These are phyloP conservation scores for Zoanthus sansibaricus DNA, from an alignment of 92 coral and sea anemone species.

Conservation along the genomic window DNA sequence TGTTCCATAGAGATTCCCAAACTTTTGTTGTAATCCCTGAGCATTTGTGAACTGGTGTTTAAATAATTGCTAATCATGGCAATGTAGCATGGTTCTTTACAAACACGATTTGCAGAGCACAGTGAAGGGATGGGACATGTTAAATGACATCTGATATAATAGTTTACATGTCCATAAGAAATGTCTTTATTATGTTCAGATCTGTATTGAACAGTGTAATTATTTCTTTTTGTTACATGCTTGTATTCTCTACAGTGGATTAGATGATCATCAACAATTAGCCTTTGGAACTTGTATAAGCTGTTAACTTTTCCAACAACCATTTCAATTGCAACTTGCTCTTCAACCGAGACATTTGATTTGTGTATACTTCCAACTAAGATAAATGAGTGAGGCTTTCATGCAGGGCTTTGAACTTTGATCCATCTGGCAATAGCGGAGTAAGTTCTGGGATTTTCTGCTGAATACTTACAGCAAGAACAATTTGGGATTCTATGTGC, in stretches of 20 bases:
- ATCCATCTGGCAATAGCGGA: slow-evolving; percentile 56
- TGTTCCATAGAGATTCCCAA: slow-evolving; percentile 61
- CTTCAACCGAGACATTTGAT: slow-evolving; percentile 35
- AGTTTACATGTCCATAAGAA: slow-evolving; percentile 52
- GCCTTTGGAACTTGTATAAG: slow-evolving; percentile 52
- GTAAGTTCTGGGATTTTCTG: slow-evolving; percentile 66
- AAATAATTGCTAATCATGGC: slow-evolving; percentile 49
- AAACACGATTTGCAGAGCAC: slow-evolving; percentile 45
- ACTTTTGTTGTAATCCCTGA: slow-evolving; percentile 52
- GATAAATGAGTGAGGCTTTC: slow-evolving; percentile 38
- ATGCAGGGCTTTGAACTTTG: slow-evolving; percentile 44
- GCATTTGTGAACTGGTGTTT: slow-evolving; percentile 36
- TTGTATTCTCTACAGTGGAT: slow-evolving; percentile 66
- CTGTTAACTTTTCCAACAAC: slow-evolving; percentile 45
- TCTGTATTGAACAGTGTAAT: slow-evolving; percentile 50
- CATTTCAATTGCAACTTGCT: slow-evolving; percentile 58
- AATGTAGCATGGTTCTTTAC: slow-evolving; percentile 46
- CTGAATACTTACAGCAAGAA: slow-evolving; percentile 52
- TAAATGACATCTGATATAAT: slow-evolving; percentile 43
- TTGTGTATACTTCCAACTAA: slow-evolving; percentile 59
- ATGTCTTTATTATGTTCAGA: background rate
- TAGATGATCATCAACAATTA: slow-evolving; percentile 52
- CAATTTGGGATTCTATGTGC: slow-evolving; percentile 62
- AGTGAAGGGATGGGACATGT: slow-evolving; percentile 58
- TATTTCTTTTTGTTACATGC: slow-evolving; percentile 65